Evolutionary conservation across 1,140 invertebrate genomes (phyloP).

Genomic region (Amphibalanus amphitrite): DNA sequence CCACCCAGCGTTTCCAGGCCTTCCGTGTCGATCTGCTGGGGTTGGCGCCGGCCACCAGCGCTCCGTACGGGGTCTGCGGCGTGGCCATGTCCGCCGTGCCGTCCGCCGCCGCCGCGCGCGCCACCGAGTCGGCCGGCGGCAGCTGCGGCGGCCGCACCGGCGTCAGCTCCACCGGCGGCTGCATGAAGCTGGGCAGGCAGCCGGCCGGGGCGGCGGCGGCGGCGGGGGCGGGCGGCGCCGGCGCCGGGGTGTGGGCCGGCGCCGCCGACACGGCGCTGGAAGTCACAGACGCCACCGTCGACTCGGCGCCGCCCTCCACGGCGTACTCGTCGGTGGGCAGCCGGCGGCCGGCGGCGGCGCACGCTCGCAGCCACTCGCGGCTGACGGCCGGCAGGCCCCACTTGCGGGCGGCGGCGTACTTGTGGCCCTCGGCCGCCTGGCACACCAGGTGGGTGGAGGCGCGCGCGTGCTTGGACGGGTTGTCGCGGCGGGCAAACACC

Average conservation of each 20-base stretch:
- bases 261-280: background rate
- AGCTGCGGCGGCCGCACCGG: background rate
- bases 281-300: background rate
- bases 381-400: constrained; percentile 62
- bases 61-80: constrained; percentile 15
- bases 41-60: too few relatives aligned
- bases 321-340: constrained; percentile 38
- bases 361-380: constrained; percentile 55
- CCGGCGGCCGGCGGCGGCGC: constrained; percentile 34
- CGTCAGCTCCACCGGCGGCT: constrained; percentile 3
- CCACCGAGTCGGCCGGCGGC: background rate
- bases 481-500: constrained; percentile 38
- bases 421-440: constrained; percentile 47
- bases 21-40: too few relatives aligned
- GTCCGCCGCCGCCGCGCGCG: background rate
- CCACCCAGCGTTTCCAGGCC: too few relatives aligned
- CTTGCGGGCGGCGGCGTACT: constrained; percentile 63
- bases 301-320: constrained; percentile 30
- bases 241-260: background rate
- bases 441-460: constrained; percentile 61
- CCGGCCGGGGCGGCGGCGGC: constrained; percentile 4
- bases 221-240: background rate
- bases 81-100: constrained; percentile 12
- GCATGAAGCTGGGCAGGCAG: constrained; percentile 3
- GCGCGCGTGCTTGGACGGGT: constrained; percentile 28